Evolutionary conservation across 2,113 vertebrate species (phyloP).

Genomic region (zebrafish (Danio rerio)): GRCz12tu NC_133191.1:17187001-17187500

Average conservation of each 20-base stretch:
- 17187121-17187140: constrained; percentile 1
- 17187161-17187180: constrained; percentile 15
- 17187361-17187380: background rate
- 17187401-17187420: constrained; percentile 28
- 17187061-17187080: background rate
- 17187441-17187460: constrained; percentile 6
- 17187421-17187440: background rate
- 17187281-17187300: constrained; percentile 20
- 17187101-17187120: constrained; percentile 29
- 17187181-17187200: constrained; percentile 50
- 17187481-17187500: constrained; percentile 24
- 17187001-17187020: background rate
- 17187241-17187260: constrained; percentile 60
- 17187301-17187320: constrained; percentile 46
- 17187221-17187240: constrained; percentile 64
- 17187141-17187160: background rate
- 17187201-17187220: constrained; percentile 62
- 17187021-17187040: background rate
- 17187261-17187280: constrained; percentile 43
- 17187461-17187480: constrained; percentile 25
- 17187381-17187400: constrained; percentile 18
- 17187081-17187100: background rate
- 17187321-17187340: constrained; percentile 35
- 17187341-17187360: constrained; percentile 3
- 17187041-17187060: constrained; percentile 32